These are phyloP conservation scores for Monopterus albus DNA, from an alignment of 2,113 vertebrate species.

Conservation along the genomic window DNA sequence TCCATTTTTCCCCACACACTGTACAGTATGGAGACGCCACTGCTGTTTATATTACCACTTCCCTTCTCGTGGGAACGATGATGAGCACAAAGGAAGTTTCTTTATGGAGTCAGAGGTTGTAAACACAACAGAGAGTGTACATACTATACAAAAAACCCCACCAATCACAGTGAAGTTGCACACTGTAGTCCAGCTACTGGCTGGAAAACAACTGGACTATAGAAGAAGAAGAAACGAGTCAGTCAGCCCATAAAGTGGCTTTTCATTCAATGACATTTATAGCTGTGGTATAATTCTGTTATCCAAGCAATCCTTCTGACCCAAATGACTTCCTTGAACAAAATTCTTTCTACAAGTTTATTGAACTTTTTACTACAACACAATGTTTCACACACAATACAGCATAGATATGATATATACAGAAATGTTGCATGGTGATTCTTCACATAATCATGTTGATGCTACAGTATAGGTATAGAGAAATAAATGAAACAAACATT, in stretches of 20 bases:
- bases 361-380: constrained; percentile 77
- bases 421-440: constrained; percentile 65
- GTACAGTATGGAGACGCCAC: constrained; percentile 23
- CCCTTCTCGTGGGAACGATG: constrained; percentile 74
- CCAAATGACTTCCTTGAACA: constrained; percentile 10
- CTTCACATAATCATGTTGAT: constrained; percentile 65
- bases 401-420: constrained; percentile 72
- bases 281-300: neutral
- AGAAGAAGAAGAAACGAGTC: too few species aligned
- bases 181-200: neutral
- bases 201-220: neutral
- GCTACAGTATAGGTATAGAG: constrained; percentile 69
- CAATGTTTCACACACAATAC: constrained; percentile 74
- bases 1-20: too few species aligned
- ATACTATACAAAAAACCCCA: too few species aligned
- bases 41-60: constrained; percentile 70
- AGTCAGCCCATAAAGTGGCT: neutral
- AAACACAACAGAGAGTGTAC: constrained; percentile 2
- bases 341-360: constrained; percentile 75
- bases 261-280: too few species aligned
- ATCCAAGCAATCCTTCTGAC: neutral
- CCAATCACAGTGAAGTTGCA: too few species aligned
- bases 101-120: constrained; percentile 26
- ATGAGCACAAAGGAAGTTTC: constrained; percentile 42
- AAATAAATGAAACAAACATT: constrained; percentile 74